Conservation (phyloP, 2,888 invertebrate species). For the Griposia aprilina region DNA sequence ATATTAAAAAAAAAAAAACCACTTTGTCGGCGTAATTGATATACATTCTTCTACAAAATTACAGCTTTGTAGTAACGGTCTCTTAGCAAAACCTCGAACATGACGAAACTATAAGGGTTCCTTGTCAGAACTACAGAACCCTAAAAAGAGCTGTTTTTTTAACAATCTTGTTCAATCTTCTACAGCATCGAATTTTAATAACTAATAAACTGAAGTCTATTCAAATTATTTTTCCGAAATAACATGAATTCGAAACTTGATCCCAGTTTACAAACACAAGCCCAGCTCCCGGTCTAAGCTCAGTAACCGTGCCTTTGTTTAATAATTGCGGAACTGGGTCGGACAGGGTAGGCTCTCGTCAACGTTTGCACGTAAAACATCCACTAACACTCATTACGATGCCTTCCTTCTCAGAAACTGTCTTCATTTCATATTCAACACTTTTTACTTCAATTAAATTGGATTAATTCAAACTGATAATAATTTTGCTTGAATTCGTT, state of each 20-base stretch:
- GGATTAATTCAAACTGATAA: background rate
- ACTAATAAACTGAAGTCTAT: background rate
- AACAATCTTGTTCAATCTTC: background rate
- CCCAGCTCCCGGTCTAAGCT: slow-evolving; percentile 28
- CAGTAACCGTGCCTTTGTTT: slow-evolving; percentile 47
- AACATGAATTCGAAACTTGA: background rate
- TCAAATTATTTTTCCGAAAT: background rate
- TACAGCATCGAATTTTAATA: background rate
- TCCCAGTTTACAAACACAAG: background rate
- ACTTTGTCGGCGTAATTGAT: no score
- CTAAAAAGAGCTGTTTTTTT: background rate
- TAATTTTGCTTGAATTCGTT: background rate
- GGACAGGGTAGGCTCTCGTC: slow-evolving; percentile 31
- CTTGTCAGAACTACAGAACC: no score
- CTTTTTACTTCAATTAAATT: background rate
- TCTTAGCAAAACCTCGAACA: no score
- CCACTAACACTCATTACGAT: slow-evolving; percentile 28
- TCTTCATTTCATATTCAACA: background rate
- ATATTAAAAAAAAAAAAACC: no score
- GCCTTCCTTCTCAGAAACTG: slow-evolving; percentile 10
- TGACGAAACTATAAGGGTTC: no score
- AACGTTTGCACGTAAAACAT: slow-evolving; percentile 42
- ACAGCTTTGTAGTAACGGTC: no score
- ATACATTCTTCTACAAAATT: no score
- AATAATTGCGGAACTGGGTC: slow-evolving; percentile 40